Conservation (phyloP, 1,140 invertebrate species). For the Pemphigus obesinymphae region DNA sequence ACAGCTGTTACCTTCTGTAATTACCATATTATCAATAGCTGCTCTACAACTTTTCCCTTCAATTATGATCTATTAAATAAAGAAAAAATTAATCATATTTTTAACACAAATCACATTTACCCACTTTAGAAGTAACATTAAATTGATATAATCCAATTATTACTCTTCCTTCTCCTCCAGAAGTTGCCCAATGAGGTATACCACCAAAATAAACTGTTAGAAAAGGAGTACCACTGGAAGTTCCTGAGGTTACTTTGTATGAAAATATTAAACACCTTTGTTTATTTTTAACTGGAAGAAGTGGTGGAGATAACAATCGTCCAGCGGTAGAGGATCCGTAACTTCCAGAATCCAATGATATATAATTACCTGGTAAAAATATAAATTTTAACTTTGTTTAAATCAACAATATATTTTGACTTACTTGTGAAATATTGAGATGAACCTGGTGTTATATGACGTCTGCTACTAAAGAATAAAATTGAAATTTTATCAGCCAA, state of each 20-base stretch:
- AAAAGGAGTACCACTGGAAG: background rate
- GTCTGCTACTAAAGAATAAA: background rate
- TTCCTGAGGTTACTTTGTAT: background rate
- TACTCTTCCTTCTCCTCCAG: background rate
- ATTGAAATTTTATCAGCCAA: background rate
- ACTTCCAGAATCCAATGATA: conserved; percentile 2
- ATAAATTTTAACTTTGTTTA: background rate
- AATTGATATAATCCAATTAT: conserved; percentile 7
- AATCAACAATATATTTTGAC: background rate
- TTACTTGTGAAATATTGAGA: conserved; percentile 28
- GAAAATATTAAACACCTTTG: conserved; percentile 25
- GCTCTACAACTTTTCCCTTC: conserved; percentile 7
- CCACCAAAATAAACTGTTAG: background rate
- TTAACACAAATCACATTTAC: background rate
- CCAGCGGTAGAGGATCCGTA: background rate
- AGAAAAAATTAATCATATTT: background rate
- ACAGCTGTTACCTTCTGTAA: conserved; percentile 13
- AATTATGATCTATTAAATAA: conserved; percentile 3
- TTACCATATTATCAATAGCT: conserved; percentile 21
- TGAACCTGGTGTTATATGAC: background rate
- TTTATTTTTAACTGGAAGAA: background rate
- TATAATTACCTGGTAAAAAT: background rate
- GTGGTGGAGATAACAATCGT: background rate
- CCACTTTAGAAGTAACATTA: background rate
- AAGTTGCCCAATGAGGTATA: conserved; percentile 6